Evolutionary conservation across 2,888 invertebrate species (phyloP).

Genomic region (Drosophila pseudotalamancana): DNA sequence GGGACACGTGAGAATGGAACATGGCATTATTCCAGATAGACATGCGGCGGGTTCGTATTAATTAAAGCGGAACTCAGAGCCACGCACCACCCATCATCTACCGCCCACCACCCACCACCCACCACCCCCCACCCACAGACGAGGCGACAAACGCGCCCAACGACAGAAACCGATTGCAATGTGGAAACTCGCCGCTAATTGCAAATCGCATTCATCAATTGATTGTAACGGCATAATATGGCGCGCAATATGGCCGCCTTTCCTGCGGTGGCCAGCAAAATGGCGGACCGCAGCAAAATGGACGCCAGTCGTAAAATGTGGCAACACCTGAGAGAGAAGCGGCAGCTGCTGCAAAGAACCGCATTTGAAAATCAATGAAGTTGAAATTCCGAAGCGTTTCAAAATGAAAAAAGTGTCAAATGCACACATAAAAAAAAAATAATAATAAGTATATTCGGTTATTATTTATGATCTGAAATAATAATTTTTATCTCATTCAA

Average conservation of each 20-base stretch:
- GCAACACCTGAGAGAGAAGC: no score
- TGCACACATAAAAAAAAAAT: no score
- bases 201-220: slow-evolving; percentile 4
- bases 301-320: not conserved
- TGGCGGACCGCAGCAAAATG: not conserved
- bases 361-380: not conserved
- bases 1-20: slow-evolving; percentile 26
- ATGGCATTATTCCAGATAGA: slow-evolving; percentile 19
- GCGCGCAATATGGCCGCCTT: not conserved
- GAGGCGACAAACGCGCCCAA: no score
- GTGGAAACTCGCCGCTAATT: not conserved
- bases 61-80: slow-evolving; percentile 10
- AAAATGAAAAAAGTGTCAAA: no score
- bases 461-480: no score
- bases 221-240: not conserved
- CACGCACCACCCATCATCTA: not conserved
- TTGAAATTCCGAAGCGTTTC: no score
- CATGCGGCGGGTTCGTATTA: slow-evolving; percentile 14
- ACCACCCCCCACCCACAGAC: not conserved
- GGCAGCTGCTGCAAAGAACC: no score
- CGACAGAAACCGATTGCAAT: not conserved
- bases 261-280: not conserved
- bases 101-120: not conserved
- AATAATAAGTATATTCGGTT: no score
- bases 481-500: no score